These are phyloP conservation scores for Thamnaconus septentrionalis DNA, from an alignment of 2,113 vertebrate species.

Conservation along the genomic window DNA sequence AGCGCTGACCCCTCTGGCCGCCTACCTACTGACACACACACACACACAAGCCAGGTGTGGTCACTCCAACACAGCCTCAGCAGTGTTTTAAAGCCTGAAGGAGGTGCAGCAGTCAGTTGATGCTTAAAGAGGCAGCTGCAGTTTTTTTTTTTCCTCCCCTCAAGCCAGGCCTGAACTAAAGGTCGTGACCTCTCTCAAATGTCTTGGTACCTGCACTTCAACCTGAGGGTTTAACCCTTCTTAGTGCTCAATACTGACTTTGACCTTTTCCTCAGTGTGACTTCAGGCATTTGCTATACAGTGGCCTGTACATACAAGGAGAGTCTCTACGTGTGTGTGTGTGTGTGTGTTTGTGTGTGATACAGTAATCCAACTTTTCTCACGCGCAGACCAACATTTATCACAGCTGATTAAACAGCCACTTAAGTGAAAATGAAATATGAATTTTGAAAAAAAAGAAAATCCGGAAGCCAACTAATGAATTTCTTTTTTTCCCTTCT, in stretches of 20 bases:
- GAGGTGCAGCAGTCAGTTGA: slow-evolving; percentile 10
- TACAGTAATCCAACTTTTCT: slow-evolving; percentile 19
- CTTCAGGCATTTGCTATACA: slow-evolving; percentile 55
- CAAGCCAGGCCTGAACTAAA: slow-evolving; percentile 36
- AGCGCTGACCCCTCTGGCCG: slow-evolving; percentile 42
- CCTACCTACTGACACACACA: neutral
- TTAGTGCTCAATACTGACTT: slow-evolving; percentile 49
- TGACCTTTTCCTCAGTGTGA: slow-evolving; percentile 52
- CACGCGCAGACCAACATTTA: slow-evolving; percentile 7
- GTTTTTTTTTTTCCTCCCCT: slow-evolving; percentile 24
- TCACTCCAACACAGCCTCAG: slow-evolving; percentile 42
- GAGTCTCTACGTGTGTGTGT: slow-evolving; percentile 6
- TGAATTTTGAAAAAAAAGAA: slow-evolving; percentile 12
- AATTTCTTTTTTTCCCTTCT: neutral
- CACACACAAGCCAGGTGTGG: slow-evolving; percentile 26
- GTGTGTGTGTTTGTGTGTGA: slow-evolving; percentile 13
- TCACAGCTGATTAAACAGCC: slow-evolving; percentile 10
- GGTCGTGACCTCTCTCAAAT: slow-evolving; percentile 60
- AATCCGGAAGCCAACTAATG: slow-evolving; percentile 1
- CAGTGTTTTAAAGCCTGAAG: slow-evolving; percentile 43
- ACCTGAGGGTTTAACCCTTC: slow-evolving; percentile 63
- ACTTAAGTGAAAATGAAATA: slow-evolving; percentile 17
- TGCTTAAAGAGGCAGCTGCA: slow-evolving; percentile 8
- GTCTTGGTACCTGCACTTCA: slow-evolving; percentile 57
- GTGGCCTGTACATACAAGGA: slow-evolving; percentile 28